These are phyloP conservation scores for Pterocles gutturalis DNA, from an alignment of 2,113 vertebrate species.

Conservation along the genomic window DNA sequence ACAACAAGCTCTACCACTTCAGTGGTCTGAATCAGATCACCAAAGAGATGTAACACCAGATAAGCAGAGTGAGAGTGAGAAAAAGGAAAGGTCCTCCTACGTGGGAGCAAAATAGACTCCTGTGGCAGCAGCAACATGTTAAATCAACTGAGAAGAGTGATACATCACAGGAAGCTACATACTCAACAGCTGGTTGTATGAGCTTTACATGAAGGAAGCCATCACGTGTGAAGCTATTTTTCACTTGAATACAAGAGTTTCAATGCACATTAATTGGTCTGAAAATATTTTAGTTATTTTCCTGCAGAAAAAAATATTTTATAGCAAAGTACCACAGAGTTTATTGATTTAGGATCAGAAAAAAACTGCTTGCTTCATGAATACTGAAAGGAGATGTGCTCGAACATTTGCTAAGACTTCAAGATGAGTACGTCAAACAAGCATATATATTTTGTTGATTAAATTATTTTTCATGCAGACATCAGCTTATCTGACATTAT, in stretches of 20 bases:
- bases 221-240: not conserved
- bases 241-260: not conserved
- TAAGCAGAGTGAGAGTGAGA: not conserved
- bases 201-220: not conserved
- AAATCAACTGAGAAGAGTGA: fast-evolving
- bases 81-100: not conserved
- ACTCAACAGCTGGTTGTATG: not conserved
- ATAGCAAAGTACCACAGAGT: not conserved
- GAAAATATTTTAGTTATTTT: not conserved
- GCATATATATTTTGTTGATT: fast-evolving
- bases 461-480: not conserved
- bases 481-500: not conserved
- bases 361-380: not conserved
- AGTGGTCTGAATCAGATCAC: not conserved
- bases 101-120: fast-evolving
- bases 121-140: not conserved
- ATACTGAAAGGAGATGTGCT: not conserved
- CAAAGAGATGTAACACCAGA: not conserved
- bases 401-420: not conserved
- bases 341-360: not conserved
- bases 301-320: not conserved
- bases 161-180: not conserved
- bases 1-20: not conserved
- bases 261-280: not conserved
- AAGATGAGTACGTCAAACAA: not conserved